Evolutionary conservation across 53 echinoderm and acorn worm genomes (phyloP).

Genomic region (Astropecten irregularis): DNA sequence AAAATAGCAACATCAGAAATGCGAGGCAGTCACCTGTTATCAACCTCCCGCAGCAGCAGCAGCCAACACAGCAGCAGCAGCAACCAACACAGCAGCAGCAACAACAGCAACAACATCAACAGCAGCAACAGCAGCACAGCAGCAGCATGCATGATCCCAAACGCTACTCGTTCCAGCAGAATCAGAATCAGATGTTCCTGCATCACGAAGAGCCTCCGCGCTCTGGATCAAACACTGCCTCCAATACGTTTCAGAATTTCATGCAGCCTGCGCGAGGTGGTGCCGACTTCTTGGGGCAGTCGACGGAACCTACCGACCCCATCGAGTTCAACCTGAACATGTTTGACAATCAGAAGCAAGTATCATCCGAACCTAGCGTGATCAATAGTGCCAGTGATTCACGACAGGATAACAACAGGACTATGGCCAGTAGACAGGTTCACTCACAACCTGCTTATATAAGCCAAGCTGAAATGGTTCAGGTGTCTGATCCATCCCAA

Average conservation of each 20-base stretch:
- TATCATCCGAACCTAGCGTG: not conserved
- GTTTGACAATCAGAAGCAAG: constrained; percentile 45
- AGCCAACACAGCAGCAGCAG: not conserved
- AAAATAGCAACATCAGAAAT: constrained; percentile 14
- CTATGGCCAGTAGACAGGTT: constrained; percentile 10
- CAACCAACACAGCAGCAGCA: constrained; percentile 2
- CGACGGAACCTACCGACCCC: constrained; percentile 23
- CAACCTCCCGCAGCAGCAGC: constrained; percentile 26
- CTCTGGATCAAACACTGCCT: not conserved
- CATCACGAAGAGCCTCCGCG: constrained; percentile 26
- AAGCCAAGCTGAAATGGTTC: constrained; percentile 30
- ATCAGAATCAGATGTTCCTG: constrained; percentile 35
- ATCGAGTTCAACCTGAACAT: constrained; percentile 49
- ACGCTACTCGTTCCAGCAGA: constrained; percentile 41
- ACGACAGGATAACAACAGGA: constrained; percentile 18
- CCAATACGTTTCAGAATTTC: constrained; percentile 46
- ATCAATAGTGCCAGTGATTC: not conserved
- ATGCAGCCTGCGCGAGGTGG: constrained; percentile 20
- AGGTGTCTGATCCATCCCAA: constrained; percentile 42
- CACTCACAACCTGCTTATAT: constrained; percentile 45
- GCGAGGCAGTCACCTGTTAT: constrained; percentile 31
- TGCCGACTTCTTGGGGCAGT: constrained; percentile 33
- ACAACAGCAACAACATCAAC: constrained; percentile 29
- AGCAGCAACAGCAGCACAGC: constrained; percentile 16
- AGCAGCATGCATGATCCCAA: constrained; percentile 31